Conservation (phyloP, 2,797 vertebrate species). For the Neosilurus hyrtlii region DNA sequence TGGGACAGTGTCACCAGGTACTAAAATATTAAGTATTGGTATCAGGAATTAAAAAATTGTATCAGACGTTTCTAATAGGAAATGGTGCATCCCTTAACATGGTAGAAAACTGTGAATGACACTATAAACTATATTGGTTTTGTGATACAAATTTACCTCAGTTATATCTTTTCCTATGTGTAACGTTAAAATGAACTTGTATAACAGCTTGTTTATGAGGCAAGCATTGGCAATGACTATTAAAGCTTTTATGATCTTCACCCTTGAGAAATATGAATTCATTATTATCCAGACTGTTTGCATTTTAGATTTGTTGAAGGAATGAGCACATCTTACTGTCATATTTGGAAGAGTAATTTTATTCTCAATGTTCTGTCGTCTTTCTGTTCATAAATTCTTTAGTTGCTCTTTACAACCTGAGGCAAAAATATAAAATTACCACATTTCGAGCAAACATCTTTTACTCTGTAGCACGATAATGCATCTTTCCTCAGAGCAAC, state of each 20-base stretch:
- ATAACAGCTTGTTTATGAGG: background rate
- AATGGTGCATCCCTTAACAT: background rate
- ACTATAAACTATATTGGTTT: background rate
- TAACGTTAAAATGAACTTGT: background rate
- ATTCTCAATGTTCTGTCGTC: background rate
- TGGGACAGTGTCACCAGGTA: too few species aligned
- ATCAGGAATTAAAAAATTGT: too few species aligned
- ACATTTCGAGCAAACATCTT: too few species aligned
- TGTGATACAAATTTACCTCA: background rate
- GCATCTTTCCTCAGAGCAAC: too few species aligned
- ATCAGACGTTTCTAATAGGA: background rate
- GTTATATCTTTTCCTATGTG: background rate
- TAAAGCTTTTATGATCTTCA: slow-evolving; percentile 1
- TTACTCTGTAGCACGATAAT: too few species aligned
- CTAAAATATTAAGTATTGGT: too few species aligned
- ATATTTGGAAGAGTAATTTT: background rate
- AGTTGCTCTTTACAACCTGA: background rate
- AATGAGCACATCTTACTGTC: background rate
- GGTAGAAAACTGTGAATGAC: background rate
- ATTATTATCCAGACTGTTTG: slow-evolving; percentile 12
- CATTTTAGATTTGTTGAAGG: slow-evolving; percentile 1
- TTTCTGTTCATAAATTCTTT: background rate
- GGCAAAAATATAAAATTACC: too few species aligned
- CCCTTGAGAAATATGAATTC: background rate
- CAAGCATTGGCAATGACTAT: background rate